These are phyloP conservation scores for Aphelenchoides bicaudatus DNA, from an alignment of 2,888 invertebrate species.

Conservation along the genomic window DNA sequence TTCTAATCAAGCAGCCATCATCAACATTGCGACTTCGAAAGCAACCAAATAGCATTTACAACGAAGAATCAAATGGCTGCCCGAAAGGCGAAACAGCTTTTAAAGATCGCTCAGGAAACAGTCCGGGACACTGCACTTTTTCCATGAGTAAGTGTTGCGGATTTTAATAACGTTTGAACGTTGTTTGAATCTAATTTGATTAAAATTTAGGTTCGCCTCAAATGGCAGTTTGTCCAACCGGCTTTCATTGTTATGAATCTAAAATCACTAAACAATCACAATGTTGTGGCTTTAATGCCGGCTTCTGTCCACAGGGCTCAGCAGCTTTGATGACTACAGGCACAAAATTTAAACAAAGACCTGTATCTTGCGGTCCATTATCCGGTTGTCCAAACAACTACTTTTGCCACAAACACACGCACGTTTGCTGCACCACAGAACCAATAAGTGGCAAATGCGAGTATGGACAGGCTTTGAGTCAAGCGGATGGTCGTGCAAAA, in stretches of 20 bases:
- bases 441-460: conserved; percentile 30
- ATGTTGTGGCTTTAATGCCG: conserved; percentile 28
- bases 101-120: conserved; percentile 21
- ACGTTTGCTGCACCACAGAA: conserved; percentile 31
- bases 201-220: too few relatives aligned
- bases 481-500: conserved; percentile 24
- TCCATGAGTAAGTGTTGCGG: not conserved
- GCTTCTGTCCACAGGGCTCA: conserved; percentile 28
- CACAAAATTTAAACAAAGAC: conserved; percentile 19
- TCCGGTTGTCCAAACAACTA: conserved; percentile 29
- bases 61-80: conserved; percentile 24
- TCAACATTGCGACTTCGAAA: not conserved
- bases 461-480: conserved; percentile 26
- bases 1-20: conserved; percentile 3
- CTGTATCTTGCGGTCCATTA: conserved; percentile 22
- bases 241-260: conserved; percentile 27
- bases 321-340: conserved; percentile 26
- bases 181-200: not conserved
- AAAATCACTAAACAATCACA: conserved; percentile 2
- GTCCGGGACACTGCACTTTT: conserved; percentile 19
- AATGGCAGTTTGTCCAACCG: conserved; percentile 32
- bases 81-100: conserved; percentile 24
- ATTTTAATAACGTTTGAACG: not conserved
- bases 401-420: conserved; percentile 28
- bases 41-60: not conserved